Conservation (phyloP, 2,888 invertebrate species). For the Epinotia demarniana region DNA sequence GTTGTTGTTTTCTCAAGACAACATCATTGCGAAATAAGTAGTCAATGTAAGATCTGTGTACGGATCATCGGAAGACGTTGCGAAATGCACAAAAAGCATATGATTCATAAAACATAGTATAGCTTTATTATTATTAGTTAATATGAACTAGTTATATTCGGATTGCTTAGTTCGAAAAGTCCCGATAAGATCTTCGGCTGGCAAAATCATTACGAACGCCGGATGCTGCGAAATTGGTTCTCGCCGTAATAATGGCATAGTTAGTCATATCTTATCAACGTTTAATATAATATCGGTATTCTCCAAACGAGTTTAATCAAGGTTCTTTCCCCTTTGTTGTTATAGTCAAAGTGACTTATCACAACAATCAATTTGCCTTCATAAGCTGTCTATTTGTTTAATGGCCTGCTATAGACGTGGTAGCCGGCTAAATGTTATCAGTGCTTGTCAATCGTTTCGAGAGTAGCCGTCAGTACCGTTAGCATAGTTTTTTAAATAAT, state of each 20-base stretch:
- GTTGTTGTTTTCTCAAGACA: background rate
- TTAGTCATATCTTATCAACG: constrained; percentile 39
- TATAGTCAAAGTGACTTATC: constrained; percentile 73
- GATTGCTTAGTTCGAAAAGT: constrained; percentile 19
- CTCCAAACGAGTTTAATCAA: constrained; percentile 41
- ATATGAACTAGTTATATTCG: background rate
- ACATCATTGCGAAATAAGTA: background rate
- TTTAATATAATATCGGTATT: constrained; percentile 38
- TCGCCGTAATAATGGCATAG: constrained; percentile 32
- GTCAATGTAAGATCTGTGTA: background rate
- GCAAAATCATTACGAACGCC: constrained; percentile 12
- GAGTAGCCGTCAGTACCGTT: constrained; percentile 60
- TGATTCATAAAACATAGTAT: background rate
- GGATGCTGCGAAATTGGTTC: constrained; percentile 42
- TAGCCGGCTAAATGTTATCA: constrained; percentile 79
- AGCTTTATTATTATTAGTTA: background rate
- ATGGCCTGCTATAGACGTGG: constrained; percentile 72
- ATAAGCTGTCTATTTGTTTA: constrained; percentile 79
- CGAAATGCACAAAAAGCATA: background rate
- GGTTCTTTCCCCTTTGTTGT: constrained; percentile 52
- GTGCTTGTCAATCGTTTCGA: constrained; percentile 77
- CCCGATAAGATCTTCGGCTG: constrained; percentile 27
- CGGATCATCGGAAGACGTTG: background rate
- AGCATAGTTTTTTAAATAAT: constrained; percentile 49
- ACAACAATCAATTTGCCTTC: constrained; percentile 77